Conservation (phyloP, 2,113 vertebrate genomes). For the Petromus typicus region DNA sequence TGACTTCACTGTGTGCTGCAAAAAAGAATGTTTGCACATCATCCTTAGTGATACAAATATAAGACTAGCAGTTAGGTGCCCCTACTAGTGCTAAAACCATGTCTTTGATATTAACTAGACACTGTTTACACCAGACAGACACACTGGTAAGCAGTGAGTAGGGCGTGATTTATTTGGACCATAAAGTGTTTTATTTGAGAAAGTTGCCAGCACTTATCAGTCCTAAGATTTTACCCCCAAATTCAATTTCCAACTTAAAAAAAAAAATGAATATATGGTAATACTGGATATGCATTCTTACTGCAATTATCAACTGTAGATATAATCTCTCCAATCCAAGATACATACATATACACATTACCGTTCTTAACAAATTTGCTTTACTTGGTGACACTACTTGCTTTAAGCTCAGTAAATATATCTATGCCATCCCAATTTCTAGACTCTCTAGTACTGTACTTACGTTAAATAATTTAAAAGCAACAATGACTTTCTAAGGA, state of each 20-base stretch:
- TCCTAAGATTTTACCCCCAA: conserved; percentile 26
- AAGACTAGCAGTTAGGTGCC: conserved; percentile 38
- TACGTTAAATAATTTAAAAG: conserved; percentile 28
- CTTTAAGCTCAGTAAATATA: conserved; percentile 51
- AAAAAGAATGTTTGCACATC: conserved; percentile 29
- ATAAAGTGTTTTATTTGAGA: conserved; percentile 53
- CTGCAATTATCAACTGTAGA: not conserved
- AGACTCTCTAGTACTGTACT: conserved; percentile 10
- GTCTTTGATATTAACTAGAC: conserved; percentile 55
- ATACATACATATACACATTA: not conserved
- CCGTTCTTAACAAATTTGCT: conserved; percentile 3
- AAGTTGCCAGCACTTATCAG: conserved; percentile 60
- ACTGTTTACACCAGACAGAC: conserved; percentile 68
- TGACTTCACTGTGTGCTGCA: not conserved
- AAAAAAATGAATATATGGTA: conserved; percentile 16
- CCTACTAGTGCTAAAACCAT: conserved; percentile 7
- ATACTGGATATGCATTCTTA: conserved; percentile 38
- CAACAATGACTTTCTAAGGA: conserved; percentile 25
- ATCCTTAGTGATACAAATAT: conserved; percentile 35
- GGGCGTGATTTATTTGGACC: conserved; percentile 68
- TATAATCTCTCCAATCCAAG: not conserved
- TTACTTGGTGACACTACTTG: conserved; percentile 1
- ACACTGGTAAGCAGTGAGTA: conserved; percentile 54
- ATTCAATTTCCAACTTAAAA: conserved; percentile 54
- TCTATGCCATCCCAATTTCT: not conserved